Base-by-base conservation (phyloP, 1,140 invertebrate species). In the Bombyx mandarina region DNA sequence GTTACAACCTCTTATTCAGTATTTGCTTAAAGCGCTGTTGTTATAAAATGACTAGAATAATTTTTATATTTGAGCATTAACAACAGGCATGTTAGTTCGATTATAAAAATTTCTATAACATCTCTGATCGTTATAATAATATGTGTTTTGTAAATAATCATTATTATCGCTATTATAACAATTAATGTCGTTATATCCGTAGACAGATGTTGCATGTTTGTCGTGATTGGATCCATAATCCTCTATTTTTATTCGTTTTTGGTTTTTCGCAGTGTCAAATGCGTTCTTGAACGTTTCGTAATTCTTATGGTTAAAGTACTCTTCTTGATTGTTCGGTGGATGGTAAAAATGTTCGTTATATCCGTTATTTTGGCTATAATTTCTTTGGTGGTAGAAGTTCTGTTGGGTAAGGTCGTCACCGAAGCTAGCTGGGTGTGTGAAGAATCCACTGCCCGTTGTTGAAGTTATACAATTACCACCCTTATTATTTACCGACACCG, bases 401-500 rank as follows among this genome's bases (percentile, higher is more conserved):
- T 76, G 73, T 47, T 77, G 78, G 26, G 68, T 69, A 18, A 72
- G 45, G 64, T 86, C 75, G 8, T 86, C 80, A 1, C 70, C 73
- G n/a, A 74, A 79, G 61, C 73, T 81, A 0, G 80, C 73, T 4
- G 82, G 74, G 62, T 85, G 69, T 7, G 80, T 80, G 47, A 87
- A 85, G 59, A 85, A 89, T n/a, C 86, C 88, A 59, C 89, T 92
- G 47, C 92, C 91, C 0, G 89, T 91, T 3, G 91, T 92, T 0
- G 92, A 92, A 2, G 92, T 93, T 56, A 94, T 93, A 82, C 90
- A 92, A 71, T 94, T 94, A 8, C 91, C 92, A 44, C 93, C 93
- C 58, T 90, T 89, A 58, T 92, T 92, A 55, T 92, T 91, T 18
- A 94, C 94, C 48, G 92, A 92, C 0, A 94, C 93, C 1, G 92